A percentile compares a stretch with the other conserved stretches of the same genome.
Evolutionary conservation across 2,888 invertebrate species (phyloP).

Genomic region (Cephus sareptanus): DNA sequence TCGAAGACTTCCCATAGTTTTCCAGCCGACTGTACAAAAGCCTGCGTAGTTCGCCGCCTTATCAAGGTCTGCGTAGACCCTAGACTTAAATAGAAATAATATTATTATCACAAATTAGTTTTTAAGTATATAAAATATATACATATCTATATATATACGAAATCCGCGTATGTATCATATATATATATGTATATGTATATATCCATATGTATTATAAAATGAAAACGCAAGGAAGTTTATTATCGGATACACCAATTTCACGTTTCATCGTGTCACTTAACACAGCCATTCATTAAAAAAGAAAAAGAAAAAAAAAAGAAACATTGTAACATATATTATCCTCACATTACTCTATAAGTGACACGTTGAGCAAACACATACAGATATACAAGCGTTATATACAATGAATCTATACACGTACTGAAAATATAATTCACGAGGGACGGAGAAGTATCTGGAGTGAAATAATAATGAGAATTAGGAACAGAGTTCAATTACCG

Average conservation of each 20-base stretch:
- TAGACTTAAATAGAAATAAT: slow-evolving; percentile 50
- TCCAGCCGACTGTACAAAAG: slow-evolving; percentile 62
- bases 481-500: background rate
- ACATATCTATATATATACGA: slow-evolving; percentile 49
- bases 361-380: slow-evolving; percentile 17
- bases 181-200: slow-evolving; percentile 45
- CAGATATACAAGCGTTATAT: slow-evolving; percentile 13
- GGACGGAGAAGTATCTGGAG: background rate
- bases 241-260: slow-evolving; percentile 15
- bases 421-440: background rate
- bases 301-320: slow-evolving; percentile 15
- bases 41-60: slow-evolving; percentile 61
- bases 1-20: slow-evolving; percentile 57
- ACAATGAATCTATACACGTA: background rate
- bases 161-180: slow-evolving; percentile 40
- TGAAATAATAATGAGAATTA: background rate
- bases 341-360: slow-evolving; percentile 3
- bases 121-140: slow-evolving; percentile 51
- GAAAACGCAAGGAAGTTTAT: background rate
- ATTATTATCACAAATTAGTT: slow-evolving; percentile 59
- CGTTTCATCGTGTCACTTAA: slow-evolving; percentile 30
- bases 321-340: slow-evolving; percentile 37
- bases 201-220: slow-evolving; percentile 23
- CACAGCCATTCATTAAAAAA: slow-evolving; percentile 12
- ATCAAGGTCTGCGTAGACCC: slow-evolving; percentile 57